Conservation (phyloP, 2,888 invertebrate species). For the Drosophila imparisetae region DNA sequence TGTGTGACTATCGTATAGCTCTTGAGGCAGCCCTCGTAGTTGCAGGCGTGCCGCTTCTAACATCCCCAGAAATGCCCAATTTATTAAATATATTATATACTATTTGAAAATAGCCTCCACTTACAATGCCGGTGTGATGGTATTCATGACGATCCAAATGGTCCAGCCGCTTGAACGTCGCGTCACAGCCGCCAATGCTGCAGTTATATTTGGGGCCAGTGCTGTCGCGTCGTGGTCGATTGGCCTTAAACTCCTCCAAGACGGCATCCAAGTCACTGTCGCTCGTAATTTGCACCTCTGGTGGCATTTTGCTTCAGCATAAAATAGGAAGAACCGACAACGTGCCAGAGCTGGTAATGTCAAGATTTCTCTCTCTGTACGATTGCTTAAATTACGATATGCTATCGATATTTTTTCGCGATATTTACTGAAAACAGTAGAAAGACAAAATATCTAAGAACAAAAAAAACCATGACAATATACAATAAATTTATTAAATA, state of each 20-base stretch:
- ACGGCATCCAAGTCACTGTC: conserved; percentile 82
- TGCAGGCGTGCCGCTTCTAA: conserved; percentile 87
- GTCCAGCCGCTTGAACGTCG: conserved; percentile 86
- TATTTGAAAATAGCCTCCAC: conserved; percentile 35
- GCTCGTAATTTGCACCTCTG: conserved; percentile 67
- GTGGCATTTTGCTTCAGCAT: conserved; percentile 61
- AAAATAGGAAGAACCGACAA: neutral
- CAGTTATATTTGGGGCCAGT: conserved; percentile 84
- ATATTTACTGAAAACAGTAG: neutral
- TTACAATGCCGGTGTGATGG: conserved; percentile 87
- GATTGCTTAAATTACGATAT: neutral
- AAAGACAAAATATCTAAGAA: neutral
- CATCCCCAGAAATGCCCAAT: neutral
- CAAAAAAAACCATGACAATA: neutral
- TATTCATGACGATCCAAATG: conserved; percentile 86
- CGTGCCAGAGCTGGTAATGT: conserved; percentile 13
- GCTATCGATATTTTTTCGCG: neutral
- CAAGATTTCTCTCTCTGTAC: neutral
- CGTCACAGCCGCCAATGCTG: conserved; percentile 85
- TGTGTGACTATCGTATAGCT: conserved; percentile 87
- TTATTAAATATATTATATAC: neutral
- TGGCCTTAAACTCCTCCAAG: conserved; percentile 54
- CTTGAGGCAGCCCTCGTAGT: conserved; percentile 87
- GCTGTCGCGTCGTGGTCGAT: conserved; percentile 54
- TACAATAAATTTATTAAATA: neutral